Evolutionary conservation across 2,113 vertebrate species (phyloP).

Genomic region (Anolis carolinensis): DNA sequence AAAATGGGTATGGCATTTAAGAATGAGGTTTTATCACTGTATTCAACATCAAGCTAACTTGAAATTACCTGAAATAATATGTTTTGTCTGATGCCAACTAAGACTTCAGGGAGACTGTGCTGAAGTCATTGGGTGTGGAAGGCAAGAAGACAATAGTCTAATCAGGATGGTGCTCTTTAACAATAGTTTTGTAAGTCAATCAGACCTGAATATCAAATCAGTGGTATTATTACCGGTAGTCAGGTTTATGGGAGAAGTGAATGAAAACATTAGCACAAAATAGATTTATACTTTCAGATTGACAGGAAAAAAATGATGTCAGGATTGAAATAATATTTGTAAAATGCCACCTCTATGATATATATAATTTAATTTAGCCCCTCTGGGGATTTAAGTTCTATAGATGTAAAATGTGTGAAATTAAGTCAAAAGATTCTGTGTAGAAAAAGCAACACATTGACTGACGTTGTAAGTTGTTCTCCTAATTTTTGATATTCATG

Average conservation of each 20-base stretch:
- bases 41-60: not conserved
- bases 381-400: too few relatives aligned
- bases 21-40: not conserved
- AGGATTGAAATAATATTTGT: not conserved
- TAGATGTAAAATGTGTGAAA: not conserved
- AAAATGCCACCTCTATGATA: too few relatives aligned
- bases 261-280: not conserved
- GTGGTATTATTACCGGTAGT: not conserved
- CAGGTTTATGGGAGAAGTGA: not conserved
- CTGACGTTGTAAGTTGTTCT: too few relatives aligned
- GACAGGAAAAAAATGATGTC: not conserved
- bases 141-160: not conserved
- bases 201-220: not conserved
- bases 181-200: constrained; percentile 47
- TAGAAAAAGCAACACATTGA: too few relatives aligned
- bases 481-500: too few relatives aligned
- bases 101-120: not conserved
- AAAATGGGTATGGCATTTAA: not conserved
- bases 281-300: not conserved
- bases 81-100: not conserved
- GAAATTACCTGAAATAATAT: not conserved
- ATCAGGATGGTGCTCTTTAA: not conserved
- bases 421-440: not conserved
- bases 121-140: constrained; percentile 52
- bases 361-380: too few relatives aligned